These are phyloP conservation scores for Pseudopipra pipra DNA, from an alignment of 2,113 vertebrate species.

Conservation along the genomic window DNA sequence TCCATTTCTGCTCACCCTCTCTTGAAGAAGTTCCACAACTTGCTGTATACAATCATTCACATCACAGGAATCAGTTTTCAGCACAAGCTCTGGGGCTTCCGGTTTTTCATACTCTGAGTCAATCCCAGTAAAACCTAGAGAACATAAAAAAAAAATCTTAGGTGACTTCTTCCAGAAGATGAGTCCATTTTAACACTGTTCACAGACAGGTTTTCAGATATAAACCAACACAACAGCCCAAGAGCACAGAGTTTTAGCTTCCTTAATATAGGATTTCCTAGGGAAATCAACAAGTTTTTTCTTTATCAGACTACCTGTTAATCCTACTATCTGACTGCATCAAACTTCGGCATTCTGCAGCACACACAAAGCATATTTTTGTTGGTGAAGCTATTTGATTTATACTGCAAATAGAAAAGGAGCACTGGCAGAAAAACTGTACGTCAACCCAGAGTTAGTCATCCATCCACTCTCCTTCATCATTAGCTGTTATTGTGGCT, in stretches of 20 bases:
- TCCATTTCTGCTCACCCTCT: slow-evolving; percentile 81
- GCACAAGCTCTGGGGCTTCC: slow-evolving; percentile 92
- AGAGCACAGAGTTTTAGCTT: background rate
- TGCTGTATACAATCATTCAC: slow-evolving; percentile 96
- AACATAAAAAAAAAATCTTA: background rate
- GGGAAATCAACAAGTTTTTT: background rate
- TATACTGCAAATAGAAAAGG: background rate
- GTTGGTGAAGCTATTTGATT: background rate
- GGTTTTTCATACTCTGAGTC: slow-evolving; percentile 98
- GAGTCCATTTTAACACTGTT: background rate
- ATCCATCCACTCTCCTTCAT: background rate
- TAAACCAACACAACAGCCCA: background rate
- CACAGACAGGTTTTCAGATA: background rate
- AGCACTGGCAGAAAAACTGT: background rate
- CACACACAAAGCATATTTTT: background rate
- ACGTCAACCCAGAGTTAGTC: background rate
- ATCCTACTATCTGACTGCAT: background rate
- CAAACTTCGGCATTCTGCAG: background rate
- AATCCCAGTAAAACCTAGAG: slow-evolving; percentile 94
- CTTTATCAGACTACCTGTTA: background rate
- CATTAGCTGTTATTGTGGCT: background rate
- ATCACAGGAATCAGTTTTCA: slow-evolving; percentile 94
- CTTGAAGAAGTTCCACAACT: slow-evolving; percentile 94
- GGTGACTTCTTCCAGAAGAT: background rate
- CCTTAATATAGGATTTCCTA: background rate